Conservation (phyloP, 2,113 vertebrate species). For the Pycnonotus jocosus region DNA sequence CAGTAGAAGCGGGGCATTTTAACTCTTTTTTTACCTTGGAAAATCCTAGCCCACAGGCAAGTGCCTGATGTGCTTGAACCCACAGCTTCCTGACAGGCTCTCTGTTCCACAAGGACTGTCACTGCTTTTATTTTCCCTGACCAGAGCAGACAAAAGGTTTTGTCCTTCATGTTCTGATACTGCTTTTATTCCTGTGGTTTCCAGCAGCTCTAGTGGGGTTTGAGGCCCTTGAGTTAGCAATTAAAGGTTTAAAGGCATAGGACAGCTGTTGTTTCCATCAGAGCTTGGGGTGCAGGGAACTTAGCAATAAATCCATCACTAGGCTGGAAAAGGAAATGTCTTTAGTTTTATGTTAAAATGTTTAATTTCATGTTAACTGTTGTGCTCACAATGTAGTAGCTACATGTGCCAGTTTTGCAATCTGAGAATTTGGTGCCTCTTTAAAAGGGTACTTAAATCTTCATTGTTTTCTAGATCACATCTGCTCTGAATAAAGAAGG, state of each 20-base stretch:
- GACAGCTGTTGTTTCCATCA: background rate
- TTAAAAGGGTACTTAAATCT: background rate
- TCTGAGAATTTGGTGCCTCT: background rate
- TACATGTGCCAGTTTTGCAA: background rate
- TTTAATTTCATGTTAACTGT: background rate
- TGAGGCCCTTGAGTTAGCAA: background rate
- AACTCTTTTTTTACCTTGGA: background rate
- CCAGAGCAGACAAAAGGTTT: background rate
- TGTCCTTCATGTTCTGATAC: background rate
- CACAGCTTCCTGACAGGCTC: background rate
- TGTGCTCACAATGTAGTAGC: background rate
- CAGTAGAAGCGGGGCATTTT: background rate
- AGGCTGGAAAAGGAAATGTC: background rate
- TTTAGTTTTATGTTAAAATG: background rate
- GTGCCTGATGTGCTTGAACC: background rate
- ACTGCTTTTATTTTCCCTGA: background rate
- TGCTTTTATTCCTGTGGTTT: background rate
- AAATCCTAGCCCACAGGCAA: background rate
- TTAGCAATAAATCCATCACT: background rate
- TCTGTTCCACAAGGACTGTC: background rate
- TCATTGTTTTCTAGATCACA: constrained; percentile 75
- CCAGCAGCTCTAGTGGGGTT: background rate
- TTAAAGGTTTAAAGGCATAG: background rate
- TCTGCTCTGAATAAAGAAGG: constrained; percentile 73
- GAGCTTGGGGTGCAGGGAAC: background rate